These are phyloP conservation scores for Dicaeum eximium DNA, from an alignment of 2,113 vertebrate species.

Conservation along the genomic window DNA sequence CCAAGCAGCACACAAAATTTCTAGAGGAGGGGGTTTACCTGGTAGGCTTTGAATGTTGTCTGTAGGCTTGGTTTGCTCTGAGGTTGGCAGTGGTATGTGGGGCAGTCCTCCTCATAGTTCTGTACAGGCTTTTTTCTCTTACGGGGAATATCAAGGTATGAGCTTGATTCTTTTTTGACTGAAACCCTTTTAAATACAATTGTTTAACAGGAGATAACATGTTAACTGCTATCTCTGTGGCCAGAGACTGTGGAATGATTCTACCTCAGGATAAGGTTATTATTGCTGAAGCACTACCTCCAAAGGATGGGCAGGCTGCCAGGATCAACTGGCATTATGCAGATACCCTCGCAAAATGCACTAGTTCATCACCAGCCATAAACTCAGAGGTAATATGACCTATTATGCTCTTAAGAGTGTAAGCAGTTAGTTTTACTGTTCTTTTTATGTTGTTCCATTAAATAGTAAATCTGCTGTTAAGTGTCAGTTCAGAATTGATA, in stretches of 20 bases:
- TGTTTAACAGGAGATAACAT: constrained; percentile 89
- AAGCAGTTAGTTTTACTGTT: neutral
- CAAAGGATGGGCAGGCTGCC: constrained; percentile 90
- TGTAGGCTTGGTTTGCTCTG: neutral
- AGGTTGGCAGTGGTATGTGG: neutral
- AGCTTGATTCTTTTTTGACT: neutral
- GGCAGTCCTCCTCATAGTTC: neutral
- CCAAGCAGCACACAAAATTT: neutral
- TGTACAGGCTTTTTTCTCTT: neutral
- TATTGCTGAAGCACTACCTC: constrained; percentile 90
- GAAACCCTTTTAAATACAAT: neutral
- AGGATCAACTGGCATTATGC: constrained; percentile 95
- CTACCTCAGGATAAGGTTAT: constrained; percentile 92
- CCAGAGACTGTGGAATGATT: constrained; percentile 97
- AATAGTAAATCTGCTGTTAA: neutral
- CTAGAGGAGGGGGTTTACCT: neutral
- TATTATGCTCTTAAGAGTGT: neutral
- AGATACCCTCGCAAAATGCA: constrained; percentile 79
- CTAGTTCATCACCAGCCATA: constrained; percentile 68
- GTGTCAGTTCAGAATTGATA: neutral
- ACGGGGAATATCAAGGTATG: neutral
- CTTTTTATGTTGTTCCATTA: neutral
- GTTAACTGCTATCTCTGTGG: constrained; percentile 96
- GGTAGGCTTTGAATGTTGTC: neutral
- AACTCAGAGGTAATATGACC: constrained; percentile 76